Evolutionary conservation across 2,888 invertebrate species (phyloP).

Genomic region (Xestobium rufovillosum): DNA sequence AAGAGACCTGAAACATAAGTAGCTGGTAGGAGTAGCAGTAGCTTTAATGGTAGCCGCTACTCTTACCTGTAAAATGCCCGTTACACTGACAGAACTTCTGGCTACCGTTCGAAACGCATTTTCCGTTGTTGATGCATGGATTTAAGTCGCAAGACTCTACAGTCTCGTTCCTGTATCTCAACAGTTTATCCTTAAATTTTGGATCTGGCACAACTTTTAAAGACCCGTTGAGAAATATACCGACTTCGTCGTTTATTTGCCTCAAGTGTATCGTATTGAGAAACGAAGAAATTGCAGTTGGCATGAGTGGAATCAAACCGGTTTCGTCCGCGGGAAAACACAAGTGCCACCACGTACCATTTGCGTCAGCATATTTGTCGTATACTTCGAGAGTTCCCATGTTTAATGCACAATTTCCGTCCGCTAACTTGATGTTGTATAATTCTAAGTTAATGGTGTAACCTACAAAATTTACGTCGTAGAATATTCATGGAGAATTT

Average conservation of each 20-base stretch:
- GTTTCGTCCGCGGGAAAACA: conserved; percentile 45
- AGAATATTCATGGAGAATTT: too few species aligned
- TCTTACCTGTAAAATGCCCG: conserved; percentile 64
- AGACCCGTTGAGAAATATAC: conserved; percentile 54
- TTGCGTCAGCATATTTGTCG: conserved; percentile 64
- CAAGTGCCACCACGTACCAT: conserved; percentile 62
- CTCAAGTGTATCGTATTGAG: conserved; percentile 58
- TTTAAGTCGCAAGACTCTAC: conserved; percentile 66
- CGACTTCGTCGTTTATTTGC: conserved; percentile 44
- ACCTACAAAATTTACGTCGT: too few species aligned
- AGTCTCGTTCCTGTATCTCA: conserved; percentile 50
- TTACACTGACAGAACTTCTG: conserved; percentile 61
- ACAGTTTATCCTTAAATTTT: conserved; percentile 56
- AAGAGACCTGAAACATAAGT: conserved; percentile 53
- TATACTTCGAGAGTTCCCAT: conserved; percentile 40
- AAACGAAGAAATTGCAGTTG: conserved; percentile 58
- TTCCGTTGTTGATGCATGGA: conserved; percentile 65
- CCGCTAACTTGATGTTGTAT: conserved; percentile 43
- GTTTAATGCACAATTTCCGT: conserved; percentile 30
- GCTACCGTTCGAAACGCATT: conserved; percentile 53
- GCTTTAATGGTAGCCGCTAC: conserved; percentile 17
- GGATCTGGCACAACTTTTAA: conserved; percentile 56
- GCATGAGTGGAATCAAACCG: conserved; percentile 36
- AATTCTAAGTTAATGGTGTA: conserved; percentile 47
- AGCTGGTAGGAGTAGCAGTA: too few species aligned